Conservation (phyloP, 2,888 invertebrate species). For the Nomada fabriciana region DNA sequence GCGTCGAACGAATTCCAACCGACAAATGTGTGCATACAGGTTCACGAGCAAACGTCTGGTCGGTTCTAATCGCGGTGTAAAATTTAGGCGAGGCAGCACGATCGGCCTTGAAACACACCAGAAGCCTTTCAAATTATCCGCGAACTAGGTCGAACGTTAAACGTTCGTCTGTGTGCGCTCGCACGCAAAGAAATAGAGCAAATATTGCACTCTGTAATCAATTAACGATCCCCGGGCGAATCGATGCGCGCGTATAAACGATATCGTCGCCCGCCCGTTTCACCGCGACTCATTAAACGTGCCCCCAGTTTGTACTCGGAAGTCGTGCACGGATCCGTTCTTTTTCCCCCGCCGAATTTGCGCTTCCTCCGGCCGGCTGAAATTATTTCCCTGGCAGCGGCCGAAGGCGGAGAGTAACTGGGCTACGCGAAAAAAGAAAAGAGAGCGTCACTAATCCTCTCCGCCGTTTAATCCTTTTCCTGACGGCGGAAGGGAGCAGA, state of each 20-base stretch:
- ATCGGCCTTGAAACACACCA: slow-evolving; percentile 31
- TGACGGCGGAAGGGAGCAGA: background rate
- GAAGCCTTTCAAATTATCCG: slow-evolving; percentile 39
- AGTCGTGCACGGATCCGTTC: background rate
- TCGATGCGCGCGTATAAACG: slow-evolving; percentile 3
- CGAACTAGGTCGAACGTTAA: slow-evolving; percentile 51
- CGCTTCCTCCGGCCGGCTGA: background rate
- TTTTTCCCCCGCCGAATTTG: background rate
- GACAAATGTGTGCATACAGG: background rate
- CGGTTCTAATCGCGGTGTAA: slow-evolving; percentile 29
- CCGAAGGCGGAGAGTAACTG: background rate
- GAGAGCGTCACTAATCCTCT: slow-evolving; percentile 42
- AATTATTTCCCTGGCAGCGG: slow-evolving; percentile 2
- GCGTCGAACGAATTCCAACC: background rate
- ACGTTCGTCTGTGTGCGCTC: slow-evolving; percentile 6
- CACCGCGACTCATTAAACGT: slow-evolving; percentile 10
- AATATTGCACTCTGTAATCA: slow-evolving; percentile 31
- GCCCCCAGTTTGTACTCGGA: background rate
- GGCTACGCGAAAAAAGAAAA: background rate
- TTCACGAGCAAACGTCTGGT: background rate
- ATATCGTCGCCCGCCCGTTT: background rate
- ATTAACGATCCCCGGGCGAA: slow-evolving; percentile 18
- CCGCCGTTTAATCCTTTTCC: slow-evolving; percentile 48
- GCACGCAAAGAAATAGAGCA: slow-evolving; percentile 35
- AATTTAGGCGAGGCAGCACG: slow-evolving; percentile 28